A percentile compares a stretch with the other conserved stretches of the same genome.
phyloP scores from a whole-genome alignment of 2,888 invertebrate genomes.

The Hermaeophaga mercurialis region DNA sequence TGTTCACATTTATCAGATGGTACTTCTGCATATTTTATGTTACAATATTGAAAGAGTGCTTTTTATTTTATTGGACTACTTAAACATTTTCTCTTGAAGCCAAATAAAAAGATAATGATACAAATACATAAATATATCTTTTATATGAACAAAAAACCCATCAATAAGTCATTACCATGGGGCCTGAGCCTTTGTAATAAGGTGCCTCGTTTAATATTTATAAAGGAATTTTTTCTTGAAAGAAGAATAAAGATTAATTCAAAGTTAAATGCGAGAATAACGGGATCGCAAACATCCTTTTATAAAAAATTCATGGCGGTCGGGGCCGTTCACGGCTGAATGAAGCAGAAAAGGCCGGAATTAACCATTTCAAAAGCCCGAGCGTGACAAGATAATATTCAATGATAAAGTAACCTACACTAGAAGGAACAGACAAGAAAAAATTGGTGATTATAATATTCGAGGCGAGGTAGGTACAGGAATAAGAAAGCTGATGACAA shows the following conservation, averaged over 20 bases:
- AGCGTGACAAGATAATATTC: slow-evolving; percentile 41
- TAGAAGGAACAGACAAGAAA: slow-evolving; percentile 23
- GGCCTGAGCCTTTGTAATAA: too few species aligned
- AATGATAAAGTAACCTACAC: slow-evolving; percentile 37
- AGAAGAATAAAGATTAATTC: slow-evolving; percentile 29
- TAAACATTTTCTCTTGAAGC: too few species aligned
- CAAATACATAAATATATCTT: too few species aligned
- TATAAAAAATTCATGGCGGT: slow-evolving; percentile 31
- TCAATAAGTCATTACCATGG: too few species aligned
- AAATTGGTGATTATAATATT: slow-evolving; percentile 34
- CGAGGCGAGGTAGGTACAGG: too few species aligned
- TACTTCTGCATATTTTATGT: too few species aligned
- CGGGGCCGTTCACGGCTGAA: slow-evolving; percentile 28
- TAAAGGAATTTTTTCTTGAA: slow-evolving; percentile 20
- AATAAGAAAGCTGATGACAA: too few species aligned
- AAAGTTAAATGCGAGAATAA: slow-evolving; percentile 33
- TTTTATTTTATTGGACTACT: too few species aligned
- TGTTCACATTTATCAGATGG: too few species aligned
- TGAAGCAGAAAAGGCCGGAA: slow-evolving; percentile 32
- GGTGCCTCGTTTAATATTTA: slow-evolving; percentile 33
- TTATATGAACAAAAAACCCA: too few species aligned
- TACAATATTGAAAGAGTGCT: too few species aligned
- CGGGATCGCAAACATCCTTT: slow-evolving; percentile 28
- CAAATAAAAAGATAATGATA: too few species aligned
- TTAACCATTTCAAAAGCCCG: slow-evolving; percentile 36